These are phyloP conservation scores for Oscheius myriophilus DNA, from an alignment of 2,888 invertebrate genomes.

Conservation along the genomic window DNA sequence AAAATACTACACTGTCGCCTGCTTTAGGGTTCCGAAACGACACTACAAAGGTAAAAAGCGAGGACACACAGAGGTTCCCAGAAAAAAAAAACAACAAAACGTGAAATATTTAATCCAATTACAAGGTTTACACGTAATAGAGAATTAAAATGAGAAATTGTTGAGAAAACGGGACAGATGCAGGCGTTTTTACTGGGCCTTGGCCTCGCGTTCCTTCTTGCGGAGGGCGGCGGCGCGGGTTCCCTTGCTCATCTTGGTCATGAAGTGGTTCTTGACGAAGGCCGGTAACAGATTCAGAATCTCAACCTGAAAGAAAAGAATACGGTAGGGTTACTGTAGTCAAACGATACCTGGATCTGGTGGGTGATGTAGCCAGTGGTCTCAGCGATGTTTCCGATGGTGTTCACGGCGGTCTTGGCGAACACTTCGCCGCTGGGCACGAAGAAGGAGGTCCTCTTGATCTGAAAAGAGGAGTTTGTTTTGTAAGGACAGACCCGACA, in stretches of 20 bases:
- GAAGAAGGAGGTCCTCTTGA: constrained; percentile 57
- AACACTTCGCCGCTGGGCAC: constrained; percentile 52
- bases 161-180: neutral
- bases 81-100: neutral
- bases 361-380: constrained; percentile 61
- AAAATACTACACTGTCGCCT: no score
- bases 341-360: constrained; percentile 24
- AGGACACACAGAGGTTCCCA: neutral
- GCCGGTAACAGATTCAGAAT: constrained; percentile 52
- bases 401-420: constrained; percentile 56
- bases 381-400: constrained; percentile 61
- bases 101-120: neutral
- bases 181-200: constrained; percentile 40
- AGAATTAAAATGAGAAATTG: neutral
- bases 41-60: neutral
- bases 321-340: neutral
- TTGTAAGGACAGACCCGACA: neutral
- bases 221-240: constrained; percentile 64
- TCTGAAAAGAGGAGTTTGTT: constrained; percentile 24
- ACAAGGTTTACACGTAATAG: neutral
- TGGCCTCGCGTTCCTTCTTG: constrained; percentile 57
- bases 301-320: constrained; percentile 40
- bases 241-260: constrained; percentile 50
- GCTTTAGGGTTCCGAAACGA: neutral
- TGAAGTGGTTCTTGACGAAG: constrained; percentile 51